These are phyloP conservation scores for Sinella curviseta DNA, from an alignment of 1,140 invertebrate species.

Conservation along the genomic window DNA sequence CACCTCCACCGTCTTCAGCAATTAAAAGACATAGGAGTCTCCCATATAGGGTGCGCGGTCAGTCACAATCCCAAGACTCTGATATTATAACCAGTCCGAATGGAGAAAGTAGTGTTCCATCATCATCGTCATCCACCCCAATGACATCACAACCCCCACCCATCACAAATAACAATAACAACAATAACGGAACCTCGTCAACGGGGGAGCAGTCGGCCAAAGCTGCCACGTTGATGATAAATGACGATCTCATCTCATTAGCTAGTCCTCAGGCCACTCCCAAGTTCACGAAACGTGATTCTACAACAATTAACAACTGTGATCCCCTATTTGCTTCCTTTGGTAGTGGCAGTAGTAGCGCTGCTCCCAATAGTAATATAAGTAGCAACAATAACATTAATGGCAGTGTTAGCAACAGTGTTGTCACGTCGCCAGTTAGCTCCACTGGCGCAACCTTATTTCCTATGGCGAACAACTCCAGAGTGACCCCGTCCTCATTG, in stretches of 20 bases:
- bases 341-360: background rate
- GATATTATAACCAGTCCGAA: constrained; percentile 12
- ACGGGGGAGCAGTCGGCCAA: too few relatives aligned
- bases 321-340: background rate
- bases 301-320: background rate
- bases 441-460: background rate
- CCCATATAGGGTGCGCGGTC: constrained; percentile 31
- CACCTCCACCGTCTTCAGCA: constrained; percentile 26
- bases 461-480: background rate
- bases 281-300: constrained; percentile 33
- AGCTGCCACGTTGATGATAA: background rate
- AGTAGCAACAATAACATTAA: background rate
- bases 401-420: background rate
- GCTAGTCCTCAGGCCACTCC: constrained; percentile 44
- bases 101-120: too few relatives aligned
- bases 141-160: background rate
- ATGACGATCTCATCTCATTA: constrained; percentile 45
- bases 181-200: background rate
- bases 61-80: constrained; percentile 6
- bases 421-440: background rate
- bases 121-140: background rate
- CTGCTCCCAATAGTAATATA: background rate
- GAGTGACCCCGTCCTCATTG: background rate
- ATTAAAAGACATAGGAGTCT: constrained; percentile 44
- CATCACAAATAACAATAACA: background rate